Percentiles rank a stretch among this genome's conserved stretches.
Evolutionary conservation across 2,797 vertebrate species (phyloP).

Genomic region (Cyclura pinguis): DNA sequence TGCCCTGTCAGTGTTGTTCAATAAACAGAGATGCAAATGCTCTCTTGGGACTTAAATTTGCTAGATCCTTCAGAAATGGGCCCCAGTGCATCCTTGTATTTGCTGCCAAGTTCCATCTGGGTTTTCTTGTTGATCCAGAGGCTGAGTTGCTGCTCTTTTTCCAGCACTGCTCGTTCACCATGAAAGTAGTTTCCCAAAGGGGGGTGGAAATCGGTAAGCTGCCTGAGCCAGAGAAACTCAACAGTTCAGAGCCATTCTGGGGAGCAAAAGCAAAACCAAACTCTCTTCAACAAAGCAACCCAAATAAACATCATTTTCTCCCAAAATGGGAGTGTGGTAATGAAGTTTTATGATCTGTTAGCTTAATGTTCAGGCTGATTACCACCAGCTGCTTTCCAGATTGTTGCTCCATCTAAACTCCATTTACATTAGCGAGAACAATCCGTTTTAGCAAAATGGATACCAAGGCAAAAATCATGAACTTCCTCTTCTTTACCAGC

Average conservation of each 20-base stretch:
- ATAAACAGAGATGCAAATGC: too few relatives aligned
- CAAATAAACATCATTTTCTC: constrained; percentile 28
- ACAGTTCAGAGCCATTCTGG: neutral
- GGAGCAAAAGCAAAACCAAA: neutral
- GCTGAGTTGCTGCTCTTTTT: neutral
- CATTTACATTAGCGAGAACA: neutral
- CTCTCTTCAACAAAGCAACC: neutral
- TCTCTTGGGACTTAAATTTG: neutral
- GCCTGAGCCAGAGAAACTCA: too few relatives aligned
- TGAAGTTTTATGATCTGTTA: constrained; percentile 44
- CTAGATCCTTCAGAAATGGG: neutral
- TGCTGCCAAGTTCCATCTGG: neutral
- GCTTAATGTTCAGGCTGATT: constrained; percentile 38
- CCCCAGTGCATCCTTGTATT: too few relatives aligned
- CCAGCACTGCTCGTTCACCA: neutral
- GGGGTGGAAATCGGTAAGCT: neutral
- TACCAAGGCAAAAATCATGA: neutral
- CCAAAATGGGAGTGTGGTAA: constrained; percentile 19
- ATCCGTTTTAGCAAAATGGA: neutral
- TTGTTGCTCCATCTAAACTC: constrained; percentile 2
- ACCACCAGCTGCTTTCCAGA: constrained; percentile 28
- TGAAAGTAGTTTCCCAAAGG: neutral
- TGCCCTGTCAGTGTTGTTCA: neutral
- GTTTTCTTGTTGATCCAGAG: neutral
- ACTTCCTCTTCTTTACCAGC: neutral